Percentiles rank a stretch among this genome's conserved stretches.
phyloP scores from a whole-genome alignment of 1,140 invertebrate genomes.

The Odontomachus brunneus region DNA sequence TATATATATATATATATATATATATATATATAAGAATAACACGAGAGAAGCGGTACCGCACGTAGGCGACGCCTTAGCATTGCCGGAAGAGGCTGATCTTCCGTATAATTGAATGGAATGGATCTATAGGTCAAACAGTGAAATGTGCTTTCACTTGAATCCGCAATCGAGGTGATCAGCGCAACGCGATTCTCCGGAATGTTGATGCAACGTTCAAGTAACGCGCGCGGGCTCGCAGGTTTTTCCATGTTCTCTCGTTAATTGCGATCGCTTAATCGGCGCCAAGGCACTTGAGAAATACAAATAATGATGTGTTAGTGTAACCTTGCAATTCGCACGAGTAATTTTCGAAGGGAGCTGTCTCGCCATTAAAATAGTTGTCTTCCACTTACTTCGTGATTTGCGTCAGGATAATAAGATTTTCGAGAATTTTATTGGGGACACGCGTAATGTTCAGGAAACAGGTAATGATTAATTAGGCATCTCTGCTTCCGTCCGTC shows the following conservation, averaged over 20 bases:
- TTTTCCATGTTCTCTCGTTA: not conserved
- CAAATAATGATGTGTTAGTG: not conserved
- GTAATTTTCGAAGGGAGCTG: no score
- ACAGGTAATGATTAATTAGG: not conserved
- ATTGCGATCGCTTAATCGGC: conserved; percentile 7
- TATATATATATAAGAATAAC: not conserved
- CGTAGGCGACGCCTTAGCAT: conserved; percentile 14
- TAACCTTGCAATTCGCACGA: not conserved
- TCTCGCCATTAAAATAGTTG: not conserved
- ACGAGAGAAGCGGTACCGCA: not conserved
- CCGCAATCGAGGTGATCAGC: not conserved
- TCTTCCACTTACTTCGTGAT: not conserved
- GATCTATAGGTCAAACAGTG: conserved; percentile 64
- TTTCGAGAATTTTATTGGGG: not conserved
- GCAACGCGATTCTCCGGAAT: not conserved
- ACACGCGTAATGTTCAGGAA: conserved; percentile 23
- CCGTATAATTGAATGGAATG: conserved; percentile 42
- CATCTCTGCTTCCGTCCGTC: conserved; percentile 27
- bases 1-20: no score
- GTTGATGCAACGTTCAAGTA: not conserved
- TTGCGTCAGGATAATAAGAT: not conserved
- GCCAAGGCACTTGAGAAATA: not conserved
- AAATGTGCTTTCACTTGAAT: conserved; percentile 70
- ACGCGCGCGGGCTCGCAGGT: not conserved
- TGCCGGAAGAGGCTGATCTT: conserved; percentile 55